phyloP scores from a whole-genome alignment of 2,797 vertebrate species.

The Benthosema pterotum region DNA sequence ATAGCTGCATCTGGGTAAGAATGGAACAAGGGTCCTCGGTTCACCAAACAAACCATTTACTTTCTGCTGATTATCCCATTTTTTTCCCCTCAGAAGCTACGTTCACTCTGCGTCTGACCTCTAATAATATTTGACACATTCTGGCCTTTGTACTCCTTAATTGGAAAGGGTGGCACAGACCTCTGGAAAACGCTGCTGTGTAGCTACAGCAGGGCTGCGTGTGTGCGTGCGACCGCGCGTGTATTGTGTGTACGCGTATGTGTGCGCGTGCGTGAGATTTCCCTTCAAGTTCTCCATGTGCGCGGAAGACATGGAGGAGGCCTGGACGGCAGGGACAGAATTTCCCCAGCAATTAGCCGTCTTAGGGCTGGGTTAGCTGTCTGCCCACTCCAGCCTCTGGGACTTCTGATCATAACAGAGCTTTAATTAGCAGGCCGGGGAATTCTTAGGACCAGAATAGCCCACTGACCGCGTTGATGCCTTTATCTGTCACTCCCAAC shows the following conservation, averaged over 20 bases:
- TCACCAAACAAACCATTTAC: slow-evolving; percentile 6
- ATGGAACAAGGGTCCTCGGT: background rate
- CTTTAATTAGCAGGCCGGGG: slow-evolving; percentile 75
- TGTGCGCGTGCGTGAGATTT: slow-evolving; percentile 50
- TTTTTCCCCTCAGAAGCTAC: slow-evolving; percentile 2
- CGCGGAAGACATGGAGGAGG: slow-evolving; percentile 33
- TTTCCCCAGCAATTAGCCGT: slow-evolving; percentile 69
- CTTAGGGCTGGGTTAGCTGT: slow-evolving; percentile 56
- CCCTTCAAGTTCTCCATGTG: slow-evolving; percentile 32
- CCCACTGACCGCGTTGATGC: slow-evolving; percentile 40
- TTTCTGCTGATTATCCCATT: slow-evolving; percentile 8
- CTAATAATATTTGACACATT: slow-evolving; percentile 49
- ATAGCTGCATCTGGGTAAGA: background rate
- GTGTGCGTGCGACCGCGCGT: no score
- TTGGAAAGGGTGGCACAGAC: slow-evolving; percentile 44
- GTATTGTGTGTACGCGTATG: no score
- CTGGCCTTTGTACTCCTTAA: slow-evolving; percentile 56
- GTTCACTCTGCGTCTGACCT: slow-evolving; percentile 7
- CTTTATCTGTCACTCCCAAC: slow-evolving; percentile 50
- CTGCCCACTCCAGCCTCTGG: slow-evolving; percentile 43
- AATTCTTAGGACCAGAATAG: slow-evolving; percentile 53
- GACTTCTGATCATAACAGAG: slow-evolving; percentile 43
- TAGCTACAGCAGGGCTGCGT: slow-evolving; percentile 26
- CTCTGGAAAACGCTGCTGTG: slow-evolving; percentile 41
- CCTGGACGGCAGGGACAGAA: slow-evolving; percentile 41